These are phyloP conservation scores for Lipophrys pholis DNA, from an alignment of 2,113 vertebrate genomes.

Conservation along the genomic window DNA sequence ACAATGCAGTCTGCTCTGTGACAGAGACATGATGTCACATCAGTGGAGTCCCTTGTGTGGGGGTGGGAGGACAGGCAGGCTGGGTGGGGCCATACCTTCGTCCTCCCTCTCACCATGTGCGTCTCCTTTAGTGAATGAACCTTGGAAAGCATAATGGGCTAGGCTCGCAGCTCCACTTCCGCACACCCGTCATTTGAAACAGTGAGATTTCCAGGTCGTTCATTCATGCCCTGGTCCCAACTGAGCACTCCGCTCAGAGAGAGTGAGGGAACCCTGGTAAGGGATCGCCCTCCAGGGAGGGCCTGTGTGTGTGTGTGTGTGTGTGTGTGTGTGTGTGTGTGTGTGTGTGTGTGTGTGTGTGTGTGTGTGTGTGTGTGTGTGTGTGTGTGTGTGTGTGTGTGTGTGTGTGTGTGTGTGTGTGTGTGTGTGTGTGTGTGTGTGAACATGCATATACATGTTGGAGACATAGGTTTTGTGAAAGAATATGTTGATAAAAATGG, in stretches of 20 bases:
- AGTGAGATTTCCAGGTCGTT: slow-evolving; percentile 81
- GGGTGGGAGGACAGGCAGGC: slow-evolving; percentile 56
- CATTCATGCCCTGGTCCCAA: slow-evolving; percentile 76
- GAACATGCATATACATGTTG: not conserved
- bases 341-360: slow-evolving; percentile 16
- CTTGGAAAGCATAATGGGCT: slow-evolving; percentile 69
- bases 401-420: not conserved
- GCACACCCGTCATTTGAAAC: slow-evolving; percentile 74
- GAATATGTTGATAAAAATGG: not conserved
- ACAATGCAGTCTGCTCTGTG: slow-evolving; percentile 74
- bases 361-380: slow-evolving; percentile 8
- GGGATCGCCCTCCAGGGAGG: slow-evolving; percentile 75
- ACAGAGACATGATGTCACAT: slow-evolving; percentile 79
- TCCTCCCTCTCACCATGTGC: slow-evolving; percentile 54
- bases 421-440: slow-evolving; percentile 2
- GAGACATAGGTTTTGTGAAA: slow-evolving; percentile 29
- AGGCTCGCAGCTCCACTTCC: slow-evolving; percentile 81
- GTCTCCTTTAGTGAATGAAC: slow-evolving; percentile 69
- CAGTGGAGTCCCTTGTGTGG: slow-evolving; percentile 72
- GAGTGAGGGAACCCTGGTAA: slow-evolving; percentile 74
- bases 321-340: slow-evolving; percentile 29
- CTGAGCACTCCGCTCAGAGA: slow-evolving; percentile 71
- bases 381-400: slow-evolving; percentile 22
- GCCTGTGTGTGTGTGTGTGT: slow-evolving; percentile 21
- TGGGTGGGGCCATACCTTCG: slow-evolving; percentile 75